Percentiles rank a stretch among this genome's conserved stretches.
Evolutionary conservation across 2,888 invertebrate genomes (phyloP).

Genomic region (Pollenia griseotomentosa): DNA sequence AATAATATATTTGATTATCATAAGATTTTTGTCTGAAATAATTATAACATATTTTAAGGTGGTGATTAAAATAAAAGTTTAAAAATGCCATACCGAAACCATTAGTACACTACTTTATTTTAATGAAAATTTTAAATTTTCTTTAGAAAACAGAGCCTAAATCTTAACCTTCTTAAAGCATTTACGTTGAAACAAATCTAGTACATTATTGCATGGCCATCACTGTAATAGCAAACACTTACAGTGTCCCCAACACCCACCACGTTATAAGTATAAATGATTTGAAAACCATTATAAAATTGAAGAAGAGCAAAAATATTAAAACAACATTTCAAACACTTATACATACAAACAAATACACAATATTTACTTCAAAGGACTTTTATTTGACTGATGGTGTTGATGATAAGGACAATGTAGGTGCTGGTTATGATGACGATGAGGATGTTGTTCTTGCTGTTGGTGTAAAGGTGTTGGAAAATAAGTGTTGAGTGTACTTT

Average conservation of each 20-base stretch:
- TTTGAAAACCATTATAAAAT: constrained; percentile 54
- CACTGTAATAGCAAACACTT: constrained; percentile 21
- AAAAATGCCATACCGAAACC: too few species aligned
- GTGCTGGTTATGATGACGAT: not conserved
- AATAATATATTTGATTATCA: too few species aligned
- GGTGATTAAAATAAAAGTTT: too few species aligned
- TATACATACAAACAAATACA: constrained; percentile 27
- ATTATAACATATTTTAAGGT: too few species aligned
- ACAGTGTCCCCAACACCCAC: not conserved
- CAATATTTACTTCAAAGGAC: constrained; percentile 68
- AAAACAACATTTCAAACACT: constrained; percentile 9
- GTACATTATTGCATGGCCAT: not conserved
- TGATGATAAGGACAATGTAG: constrained; percentile 68
- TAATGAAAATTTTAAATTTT: too few species aligned
- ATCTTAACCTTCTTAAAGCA: too few species aligned
- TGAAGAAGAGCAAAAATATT: constrained; percentile 45
- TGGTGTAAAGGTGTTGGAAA: constrained; percentile 60
- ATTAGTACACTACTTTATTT: too few species aligned
- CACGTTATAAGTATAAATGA: constrained; percentile 22
- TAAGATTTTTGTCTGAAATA: too few species aligned
- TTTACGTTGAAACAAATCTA: not conserved
- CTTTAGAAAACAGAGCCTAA: too few species aligned
- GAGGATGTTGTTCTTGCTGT: constrained; percentile 16
- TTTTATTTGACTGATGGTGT: constrained; percentile 74
- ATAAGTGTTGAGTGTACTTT: constrained; percentile 37